These are phyloP conservation scores for Rhabdomys dilectus DNA, from an alignment of 2,113 vertebrate genomes.

Conservation along the genomic window DNA sequence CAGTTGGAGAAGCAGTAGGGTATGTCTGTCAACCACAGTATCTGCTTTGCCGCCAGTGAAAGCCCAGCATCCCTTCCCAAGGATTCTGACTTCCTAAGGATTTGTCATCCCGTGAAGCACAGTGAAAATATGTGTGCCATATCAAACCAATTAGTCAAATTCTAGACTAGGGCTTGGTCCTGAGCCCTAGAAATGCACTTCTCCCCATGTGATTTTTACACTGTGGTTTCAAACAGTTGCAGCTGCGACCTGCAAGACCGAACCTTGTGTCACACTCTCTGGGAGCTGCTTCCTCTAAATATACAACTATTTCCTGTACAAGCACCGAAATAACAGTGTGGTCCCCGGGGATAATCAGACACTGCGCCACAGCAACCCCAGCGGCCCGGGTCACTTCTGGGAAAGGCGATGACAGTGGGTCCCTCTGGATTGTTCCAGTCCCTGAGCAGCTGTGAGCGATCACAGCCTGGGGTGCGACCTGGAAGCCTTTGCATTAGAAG, in stretches of 20 bases:
- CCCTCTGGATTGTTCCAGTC: not conserved
- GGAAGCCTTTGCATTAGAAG: not conserved
- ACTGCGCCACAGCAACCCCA: not conserved
- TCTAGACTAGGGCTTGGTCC: not conserved
- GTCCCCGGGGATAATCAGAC: not conserved
- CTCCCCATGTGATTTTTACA: not conserved
- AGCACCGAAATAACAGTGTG: not conserved
- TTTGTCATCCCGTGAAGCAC: not conserved
- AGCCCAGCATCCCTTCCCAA: not conserved
- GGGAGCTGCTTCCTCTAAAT: not conserved
- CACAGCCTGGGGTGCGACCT: not conserved
- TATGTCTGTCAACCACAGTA: not conserved
- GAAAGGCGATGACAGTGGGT: not conserved
- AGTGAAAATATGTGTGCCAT: not conserved
- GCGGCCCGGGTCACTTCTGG: fast-evolving
- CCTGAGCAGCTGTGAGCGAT: not conserved
- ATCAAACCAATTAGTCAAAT: not conserved
- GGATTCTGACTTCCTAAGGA: not conserved
- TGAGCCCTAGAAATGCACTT: not conserved
- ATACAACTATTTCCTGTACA: not conserved
- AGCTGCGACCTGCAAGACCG: not conserved
- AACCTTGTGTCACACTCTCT: not conserved
- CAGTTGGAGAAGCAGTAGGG: not conserved
- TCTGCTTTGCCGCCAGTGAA: not conserved
- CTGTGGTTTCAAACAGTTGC: not conserved